Conservation (phyloP, 2,113 vertebrate genomes). For the Silurus glanis region DNA sequence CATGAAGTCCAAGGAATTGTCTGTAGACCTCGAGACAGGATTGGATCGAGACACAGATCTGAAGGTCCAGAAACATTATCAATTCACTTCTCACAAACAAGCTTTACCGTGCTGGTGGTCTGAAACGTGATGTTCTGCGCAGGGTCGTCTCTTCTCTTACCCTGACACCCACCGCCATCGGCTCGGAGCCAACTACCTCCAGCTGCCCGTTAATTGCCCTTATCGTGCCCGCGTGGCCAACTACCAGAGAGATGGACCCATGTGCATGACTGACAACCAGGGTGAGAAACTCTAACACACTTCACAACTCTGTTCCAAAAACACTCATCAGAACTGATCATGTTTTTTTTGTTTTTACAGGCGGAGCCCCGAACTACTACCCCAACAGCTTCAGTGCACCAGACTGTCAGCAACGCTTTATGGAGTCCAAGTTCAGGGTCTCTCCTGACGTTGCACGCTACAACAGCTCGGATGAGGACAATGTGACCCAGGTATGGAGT, state of each 20-base stretch:
- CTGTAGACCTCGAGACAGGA: no score
- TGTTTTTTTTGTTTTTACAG: slow-evolving; percentile 60
- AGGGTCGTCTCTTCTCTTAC: slow-evolving; percentile 94
- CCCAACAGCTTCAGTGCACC: slow-evolving; percentile 95
- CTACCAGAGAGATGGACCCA: slow-evolving; percentile 94
- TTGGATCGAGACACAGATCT: no score
- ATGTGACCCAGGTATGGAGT: slow-evolving; percentile 82
- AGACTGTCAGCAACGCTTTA: slow-evolving; percentile 62
- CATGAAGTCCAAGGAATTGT: no score
- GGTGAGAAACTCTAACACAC: slow-evolving; percentile 67
- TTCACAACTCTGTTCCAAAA: not conserved
- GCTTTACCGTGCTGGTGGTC: not conserved
- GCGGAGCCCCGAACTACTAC: slow-evolving; percentile 93
- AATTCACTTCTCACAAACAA: no score
- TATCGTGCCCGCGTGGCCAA: slow-evolving; percentile 84
- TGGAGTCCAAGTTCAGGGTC: slow-evolving; percentile 64
- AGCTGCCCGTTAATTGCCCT: slow-evolving; percentile 95
- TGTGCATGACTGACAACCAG: slow-evolving; percentile 91
- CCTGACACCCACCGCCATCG: slow-evolving; percentile 94
- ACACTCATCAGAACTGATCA: not conserved
- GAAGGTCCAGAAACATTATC: no score
- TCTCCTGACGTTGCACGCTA: slow-evolving; percentile 81
- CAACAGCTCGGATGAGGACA: slow-evolving; percentile 84
- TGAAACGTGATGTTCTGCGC: slow-evolving; percentile 8
- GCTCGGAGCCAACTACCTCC: slow-evolving; percentile 91